phyloP scores from a whole-genome alignment of 2,888 invertebrate species.

The Oasisia sp. region DNA sequence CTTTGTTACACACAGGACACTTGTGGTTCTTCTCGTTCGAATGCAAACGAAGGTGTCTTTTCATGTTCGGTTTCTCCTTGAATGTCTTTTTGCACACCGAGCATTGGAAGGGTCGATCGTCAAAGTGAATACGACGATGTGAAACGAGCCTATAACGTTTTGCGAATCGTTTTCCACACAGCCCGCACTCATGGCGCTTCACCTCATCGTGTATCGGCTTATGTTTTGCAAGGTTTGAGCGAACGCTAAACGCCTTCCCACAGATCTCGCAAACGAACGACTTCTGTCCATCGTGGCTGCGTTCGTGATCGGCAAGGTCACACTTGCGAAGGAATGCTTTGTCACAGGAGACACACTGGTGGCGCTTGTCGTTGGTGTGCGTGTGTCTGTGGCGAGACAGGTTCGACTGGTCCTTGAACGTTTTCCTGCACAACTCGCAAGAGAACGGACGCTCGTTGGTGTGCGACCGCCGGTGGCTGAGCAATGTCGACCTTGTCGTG shows the following conservation, averaged over 20 bases:
- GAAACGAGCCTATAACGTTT: neutral
- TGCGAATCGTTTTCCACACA: neutral
- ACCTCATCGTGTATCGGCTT: neutral
- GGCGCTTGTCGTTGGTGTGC: neutral
- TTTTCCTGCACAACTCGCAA: neutral
- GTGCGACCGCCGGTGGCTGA: neutral
- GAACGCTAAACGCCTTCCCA: slow-evolving; percentile 23
- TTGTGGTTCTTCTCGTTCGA: neutral
- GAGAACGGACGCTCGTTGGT: neutral
- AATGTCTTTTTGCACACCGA: neutral
- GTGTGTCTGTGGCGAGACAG: neutral
- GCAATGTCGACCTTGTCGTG: neutral
- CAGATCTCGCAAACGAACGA: slow-evolving; percentile 24
- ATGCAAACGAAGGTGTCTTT: neutral
- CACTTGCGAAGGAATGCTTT: slow-evolving; percentile 18
- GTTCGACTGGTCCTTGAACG: neutral
- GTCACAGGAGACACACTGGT: neutral
- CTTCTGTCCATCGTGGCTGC: slow-evolving; percentile 7
- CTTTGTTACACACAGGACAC: neutral
- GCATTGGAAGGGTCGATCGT: neutral
- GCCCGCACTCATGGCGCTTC: neutral
- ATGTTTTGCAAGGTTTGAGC: neutral
- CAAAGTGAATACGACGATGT: neutral
- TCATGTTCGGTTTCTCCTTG: neutral
- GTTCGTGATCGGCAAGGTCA: slow-evolving; percentile 21